A percentile compares a stretch with the other conserved stretches of the same genome.
phyloP scores from a whole-genome alignment of 2,888 invertebrate genomes.

The Andrena hattorfiana region DNA sequence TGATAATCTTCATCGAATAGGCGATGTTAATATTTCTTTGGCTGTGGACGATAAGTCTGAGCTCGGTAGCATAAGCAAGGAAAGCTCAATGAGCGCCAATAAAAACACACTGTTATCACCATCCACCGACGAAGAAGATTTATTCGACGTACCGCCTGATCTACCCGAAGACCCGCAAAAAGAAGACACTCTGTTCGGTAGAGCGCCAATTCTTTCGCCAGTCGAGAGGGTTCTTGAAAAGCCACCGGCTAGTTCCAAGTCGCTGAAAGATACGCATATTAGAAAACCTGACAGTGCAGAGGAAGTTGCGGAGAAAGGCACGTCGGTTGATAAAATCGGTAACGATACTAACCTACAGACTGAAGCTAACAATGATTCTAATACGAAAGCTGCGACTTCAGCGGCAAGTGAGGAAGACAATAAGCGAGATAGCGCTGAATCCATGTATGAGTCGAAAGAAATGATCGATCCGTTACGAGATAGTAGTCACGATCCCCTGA shows the following conservation, averaged over 20 bases:
- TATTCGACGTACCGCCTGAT: constrained; percentile 84
- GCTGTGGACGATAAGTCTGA: constrained; percentile 80
- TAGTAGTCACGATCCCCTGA: constrained; percentile 78
- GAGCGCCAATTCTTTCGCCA: constrained; percentile 83
- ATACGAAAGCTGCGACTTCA: neutral
- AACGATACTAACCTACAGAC: neutral
- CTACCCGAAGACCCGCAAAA: constrained; percentile 82
- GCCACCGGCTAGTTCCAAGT: constrained; percentile 24
- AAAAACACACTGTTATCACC: constrained; percentile 84
- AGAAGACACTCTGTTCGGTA: constrained; percentile 82
- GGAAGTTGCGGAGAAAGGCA: neutral
- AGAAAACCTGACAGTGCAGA: constrained; percentile 30
- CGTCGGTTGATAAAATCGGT: neutral
- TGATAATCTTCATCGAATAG: constrained; percentile 43
- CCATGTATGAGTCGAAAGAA: constrained; percentile 46
- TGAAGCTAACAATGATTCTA: neutral
- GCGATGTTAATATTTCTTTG: constrained; percentile 54
- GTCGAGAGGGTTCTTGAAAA: constrained; percentile 65
- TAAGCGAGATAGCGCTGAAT: constrained; percentile 7
- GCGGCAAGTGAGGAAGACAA: neutral
- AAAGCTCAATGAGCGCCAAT: constrained; percentile 79
- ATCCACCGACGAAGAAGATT: constrained; percentile 85
- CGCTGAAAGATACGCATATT: constrained; percentile 53
- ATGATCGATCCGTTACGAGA: constrained; percentile 80
- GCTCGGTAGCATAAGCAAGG: constrained; percentile 79